Evolutionary conservation across 2,888 invertebrate species (phyloP), one percentile per base, ranked within the genome.

Genomic region (Kryphioiulus occultus): DNA sequence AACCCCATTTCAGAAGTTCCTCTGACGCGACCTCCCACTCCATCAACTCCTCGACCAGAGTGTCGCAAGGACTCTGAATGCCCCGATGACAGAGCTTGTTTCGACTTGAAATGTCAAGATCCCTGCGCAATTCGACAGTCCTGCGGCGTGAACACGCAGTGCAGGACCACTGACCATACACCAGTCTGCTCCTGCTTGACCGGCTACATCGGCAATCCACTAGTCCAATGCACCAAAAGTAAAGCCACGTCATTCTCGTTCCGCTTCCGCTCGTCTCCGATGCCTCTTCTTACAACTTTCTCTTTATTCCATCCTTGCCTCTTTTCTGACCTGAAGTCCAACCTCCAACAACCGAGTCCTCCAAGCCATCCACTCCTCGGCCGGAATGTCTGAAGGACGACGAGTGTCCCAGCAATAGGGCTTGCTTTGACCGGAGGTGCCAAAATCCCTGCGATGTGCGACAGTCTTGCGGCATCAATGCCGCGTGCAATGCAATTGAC

Each of bases 51-150:
- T 35, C 35, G 35, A 2, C 35, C 35, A 7, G 35, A 35, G 35
- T 35, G 35, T 35, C 35, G 35, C 35, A 35, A 35, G 35, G 35
- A 35, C n/a, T 88, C 19, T 89, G 88, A 22, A 85, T 47, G 98
- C 91, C 93, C 95, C 0, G 93, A 94, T 5, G 95, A 95, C 47
- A 95, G 95, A 90, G 96, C 97, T 90, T 97, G 97, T 93, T 94
- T 95, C 92, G 96, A 96, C 92, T 97, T 96, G 93, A 95, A 96
- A 93, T 97, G 97, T 92, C 95, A 96, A 93, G 96, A 97, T 93
- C 97, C 97, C 90, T 97, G 97, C 93, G 94, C 94, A 92, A 85
- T 87, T n/a, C 85, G 88, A 35, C 86, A 86, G 42, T 87, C 89
- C 15, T 88, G 88, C 53, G 97, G 97, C 84, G 94, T 95, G 85